These are phyloP conservation scores for Leptatherina wallacei DNA, from an alignment of 2,797 vertebrate genomes.

Conservation along the genomic window DNA sequence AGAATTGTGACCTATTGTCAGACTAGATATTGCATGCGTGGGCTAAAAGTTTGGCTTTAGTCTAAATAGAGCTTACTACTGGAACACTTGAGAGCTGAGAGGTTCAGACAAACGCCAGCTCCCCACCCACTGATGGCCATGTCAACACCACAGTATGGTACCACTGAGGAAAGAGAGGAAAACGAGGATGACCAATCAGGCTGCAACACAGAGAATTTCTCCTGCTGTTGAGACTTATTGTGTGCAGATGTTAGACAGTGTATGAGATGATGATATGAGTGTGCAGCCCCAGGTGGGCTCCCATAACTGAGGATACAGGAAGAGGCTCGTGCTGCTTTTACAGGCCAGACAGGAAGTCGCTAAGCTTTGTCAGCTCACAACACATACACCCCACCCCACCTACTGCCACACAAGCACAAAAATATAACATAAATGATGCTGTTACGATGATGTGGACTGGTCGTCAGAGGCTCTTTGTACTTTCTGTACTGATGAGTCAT, in stretches of 20 bases:
- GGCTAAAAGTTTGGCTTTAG: slow-evolving; percentile 25
- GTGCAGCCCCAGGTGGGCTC: slow-evolving; percentile 57
- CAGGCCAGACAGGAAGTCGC: slow-evolving; percentile 69
- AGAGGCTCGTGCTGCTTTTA: slow-evolving; percentile 67
- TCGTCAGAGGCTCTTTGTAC: slow-evolving; percentile 53
- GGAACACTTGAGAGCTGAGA: slow-evolving; percentile 29
- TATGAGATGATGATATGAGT: slow-evolving; percentile 21
- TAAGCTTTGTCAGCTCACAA: slow-evolving; percentile 64
- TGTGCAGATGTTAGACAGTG: slow-evolving; percentile 49
- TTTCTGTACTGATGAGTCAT: slow-evolving; percentile 56
- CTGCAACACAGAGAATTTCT: slow-evolving; percentile 11
- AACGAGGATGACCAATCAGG: neutral
- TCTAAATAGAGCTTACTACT: slow-evolving; percentile 22
- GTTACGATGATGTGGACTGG: slow-evolving; percentile 28
- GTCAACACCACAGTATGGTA: slow-evolving; percentile 16
- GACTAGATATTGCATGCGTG: slow-evolving; percentile 30
- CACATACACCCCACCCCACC: slow-evolving; percentile 27
- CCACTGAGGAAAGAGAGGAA: slow-evolving; percentile 9
- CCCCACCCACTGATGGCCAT: slow-evolving; percentile 25
- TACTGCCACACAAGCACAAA: slow-evolving; percentile 24
- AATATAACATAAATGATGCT: slow-evolving; percentile 31
- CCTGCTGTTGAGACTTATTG: slow-evolving; percentile 39
- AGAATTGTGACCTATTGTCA: slow-evolving; percentile 13
- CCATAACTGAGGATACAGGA: slow-evolving; percentile 63
- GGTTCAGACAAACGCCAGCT: slow-evolving; percentile 53